Evolutionary conservation across 2,797 vertebrate genomes (phyloP).

Genomic region (Saxicola maurus): DNA sequence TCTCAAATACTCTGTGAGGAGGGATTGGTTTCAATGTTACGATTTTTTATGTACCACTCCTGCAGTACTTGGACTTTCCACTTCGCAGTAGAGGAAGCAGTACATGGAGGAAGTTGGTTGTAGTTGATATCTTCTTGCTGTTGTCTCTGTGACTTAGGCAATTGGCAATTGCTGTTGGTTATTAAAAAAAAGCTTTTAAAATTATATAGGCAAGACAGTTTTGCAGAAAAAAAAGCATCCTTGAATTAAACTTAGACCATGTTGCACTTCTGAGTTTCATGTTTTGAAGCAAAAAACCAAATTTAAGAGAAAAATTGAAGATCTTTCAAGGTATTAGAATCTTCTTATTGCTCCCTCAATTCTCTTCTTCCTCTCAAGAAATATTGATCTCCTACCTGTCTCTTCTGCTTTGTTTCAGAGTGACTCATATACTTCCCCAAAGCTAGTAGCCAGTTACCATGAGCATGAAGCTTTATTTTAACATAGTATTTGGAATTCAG

Average conservation of each 20-base stretch:
- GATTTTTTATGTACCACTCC: not conserved
- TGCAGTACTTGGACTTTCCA: not conserved
- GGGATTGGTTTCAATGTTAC: not conserved
- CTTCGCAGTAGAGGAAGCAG: not conserved
- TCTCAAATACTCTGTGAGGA: not conserved
- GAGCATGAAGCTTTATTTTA: not conserved
- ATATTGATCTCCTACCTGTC: not conserved
- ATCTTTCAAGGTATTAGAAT: not conserved
- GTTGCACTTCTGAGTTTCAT: not conserved
- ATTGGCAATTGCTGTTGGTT: not conserved
- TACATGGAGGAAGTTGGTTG: not conserved
- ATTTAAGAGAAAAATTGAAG: not conserved
- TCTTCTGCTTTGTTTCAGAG: not conserved
- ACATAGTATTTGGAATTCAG: not conserved
- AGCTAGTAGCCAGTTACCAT: not conserved
- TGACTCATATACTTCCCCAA: not conserved
- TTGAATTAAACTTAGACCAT: not conserved
- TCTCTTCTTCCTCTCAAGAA: not conserved
- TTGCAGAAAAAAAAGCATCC: not conserved
- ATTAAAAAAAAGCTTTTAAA: not conserved
- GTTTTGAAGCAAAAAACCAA: not conserved
- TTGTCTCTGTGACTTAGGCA: not conserved
- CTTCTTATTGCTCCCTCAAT: not conserved
- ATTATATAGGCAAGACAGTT: not conserved
- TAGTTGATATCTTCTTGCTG: not conserved